Evolutionary conservation across 2,888 invertebrate species (phyloP), one percentile per base, ranked within the genome.

Genomic region (Diploptera punctata): DNA sequence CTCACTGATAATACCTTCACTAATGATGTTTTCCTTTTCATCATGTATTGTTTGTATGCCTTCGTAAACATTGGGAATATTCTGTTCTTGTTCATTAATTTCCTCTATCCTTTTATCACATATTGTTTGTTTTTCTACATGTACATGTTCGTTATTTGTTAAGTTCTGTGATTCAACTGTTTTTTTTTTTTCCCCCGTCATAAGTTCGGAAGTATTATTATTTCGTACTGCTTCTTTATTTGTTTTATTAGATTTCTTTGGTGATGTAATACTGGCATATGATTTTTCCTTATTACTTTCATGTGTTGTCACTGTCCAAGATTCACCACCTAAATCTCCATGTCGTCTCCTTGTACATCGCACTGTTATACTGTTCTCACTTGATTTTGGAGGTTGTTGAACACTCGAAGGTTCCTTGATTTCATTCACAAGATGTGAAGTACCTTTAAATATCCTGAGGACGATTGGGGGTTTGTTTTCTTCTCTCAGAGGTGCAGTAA

Each of bases 361-460:
- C 18, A 70, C 24, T 26, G 19, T 61, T 13, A 71, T 13, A 21
- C 49, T 47, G 54, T 65, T 71, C 38, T 71, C 69, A 69, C 29
- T 69, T 21, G 29, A 4, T 38, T 69, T 71, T 16, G 18, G 1
- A 24, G 38, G 49, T 54, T 44, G 24, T 21, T 57, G 57, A 54
- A 57, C 54, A 57, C 43, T 71, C 7, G 49, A 18, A 9, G 57
- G 16, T 60, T 74, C 75, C 44, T 77, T 76, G 5, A 78, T 71
- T 43, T 78, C 78, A 57, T 78, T 78, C 3, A 80, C 79, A 73
- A 80, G 76, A 49, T 79, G 79, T 18, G 79, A 77, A 19, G 88
- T 89, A 16, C 88, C 91, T 84, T 94, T 93, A 77, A 94, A 94
- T 87, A 95, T 95, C 84, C 95, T 88, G 76, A 95, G 84, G 70